phyloP scores from a whole-genome alignment of 1,140 invertebrate species.

The Neuroterus valhalla region DNA sequence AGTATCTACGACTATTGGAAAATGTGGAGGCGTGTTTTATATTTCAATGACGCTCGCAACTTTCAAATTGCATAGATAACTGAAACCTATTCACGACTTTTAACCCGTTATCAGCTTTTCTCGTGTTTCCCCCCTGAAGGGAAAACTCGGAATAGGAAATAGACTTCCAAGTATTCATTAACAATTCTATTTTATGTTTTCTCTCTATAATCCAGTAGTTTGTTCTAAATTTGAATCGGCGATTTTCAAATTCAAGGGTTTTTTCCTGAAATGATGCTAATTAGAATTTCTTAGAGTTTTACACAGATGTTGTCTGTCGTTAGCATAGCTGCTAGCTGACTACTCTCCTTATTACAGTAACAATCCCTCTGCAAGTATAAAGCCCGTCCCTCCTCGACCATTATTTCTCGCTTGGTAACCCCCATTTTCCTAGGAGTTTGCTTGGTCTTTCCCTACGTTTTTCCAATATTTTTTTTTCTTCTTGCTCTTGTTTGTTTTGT shows the following conservation, averaged over 20 bases:
- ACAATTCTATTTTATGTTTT: not conserved
- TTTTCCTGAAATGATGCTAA: not conserved
- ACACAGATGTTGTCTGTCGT: constrained; percentile 44
- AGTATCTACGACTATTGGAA: constrained; percentile 34
- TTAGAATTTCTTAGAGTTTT: constrained; percentile 1
- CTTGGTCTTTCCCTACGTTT: constrained; percentile 42
- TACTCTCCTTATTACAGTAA: constrained; percentile 48
- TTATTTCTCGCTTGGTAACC: constrained; percentile 52
- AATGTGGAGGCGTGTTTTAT: too few species aligned
- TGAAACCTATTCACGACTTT: constrained; percentile 31
- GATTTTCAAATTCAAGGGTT: constrained; percentile 12
- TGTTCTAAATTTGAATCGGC: constrained; percentile 32
- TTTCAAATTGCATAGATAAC: constrained; percentile 27
- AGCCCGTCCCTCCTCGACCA: constrained; percentile 42
- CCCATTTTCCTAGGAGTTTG: constrained; percentile 43
- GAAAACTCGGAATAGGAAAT: not conserved
- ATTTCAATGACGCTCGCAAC: constrained; percentile 29
- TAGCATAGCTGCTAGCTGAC: constrained; percentile 38
- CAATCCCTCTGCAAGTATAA: constrained; percentile 48
- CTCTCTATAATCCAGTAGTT: constrained; percentile 10
- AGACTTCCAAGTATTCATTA: not conserved
- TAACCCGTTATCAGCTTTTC: not conserved
- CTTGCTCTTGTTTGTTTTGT: too few species aligned
- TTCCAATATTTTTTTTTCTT: constrained; percentile 43
- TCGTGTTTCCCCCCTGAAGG: not conserved